phyloP scores from a whole-genome alignment of 2,113 vertebrate genomes.

The Callopanchax toddi region DNA sequence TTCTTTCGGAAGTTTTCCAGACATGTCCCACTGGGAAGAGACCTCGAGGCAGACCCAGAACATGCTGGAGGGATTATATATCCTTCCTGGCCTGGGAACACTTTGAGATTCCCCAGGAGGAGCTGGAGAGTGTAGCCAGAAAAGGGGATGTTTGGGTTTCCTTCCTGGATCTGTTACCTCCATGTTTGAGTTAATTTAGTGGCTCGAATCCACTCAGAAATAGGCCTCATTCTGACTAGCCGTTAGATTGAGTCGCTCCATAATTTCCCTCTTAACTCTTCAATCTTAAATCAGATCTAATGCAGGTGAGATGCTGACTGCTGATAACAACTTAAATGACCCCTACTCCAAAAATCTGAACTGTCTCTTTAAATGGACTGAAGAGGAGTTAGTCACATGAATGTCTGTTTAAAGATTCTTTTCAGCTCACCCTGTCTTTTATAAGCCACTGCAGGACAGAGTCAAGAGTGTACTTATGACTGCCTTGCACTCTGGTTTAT shows the following conservation, averaged over 20 bases:
- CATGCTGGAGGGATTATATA: too few relatives aligned
- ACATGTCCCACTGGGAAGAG: too few relatives aligned
- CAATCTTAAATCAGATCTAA: background rate
- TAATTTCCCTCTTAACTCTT: background rate
- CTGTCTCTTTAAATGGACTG: background rate
- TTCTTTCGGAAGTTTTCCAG: too few relatives aligned
- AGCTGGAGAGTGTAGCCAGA: too few relatives aligned
- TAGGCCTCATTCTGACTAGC: background rate
- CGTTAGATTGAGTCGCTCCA: background rate
- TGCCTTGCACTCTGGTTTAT: slow-evolving; percentile 23
- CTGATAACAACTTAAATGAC: background rate
- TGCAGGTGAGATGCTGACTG: background rate
- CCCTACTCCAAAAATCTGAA: background rate
- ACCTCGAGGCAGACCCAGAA: too few relatives aligned
- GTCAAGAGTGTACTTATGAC: slow-evolving; percentile 37
- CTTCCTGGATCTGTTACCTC: too few relatives aligned
- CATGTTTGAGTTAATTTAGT: background rate
- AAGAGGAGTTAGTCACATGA: slow-evolving; percentile 28
- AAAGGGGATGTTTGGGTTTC: too few relatives aligned
- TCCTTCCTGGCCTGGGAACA: too few relatives aligned
- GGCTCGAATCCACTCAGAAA: background rate
- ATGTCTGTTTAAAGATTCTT: slow-evolving; percentile 31
- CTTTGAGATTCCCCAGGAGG: too few relatives aligned
- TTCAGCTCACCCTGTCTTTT: slow-evolving; percentile 36
- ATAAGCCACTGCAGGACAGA: slow-evolving; percentile 26